A percentile compares a stretch with the other conserved stretches of the same genome.
Evolutionary conservation across 2,113 vertebrate species (phyloP).

Genomic region (Mesembrinibis cayennensis): DNA sequence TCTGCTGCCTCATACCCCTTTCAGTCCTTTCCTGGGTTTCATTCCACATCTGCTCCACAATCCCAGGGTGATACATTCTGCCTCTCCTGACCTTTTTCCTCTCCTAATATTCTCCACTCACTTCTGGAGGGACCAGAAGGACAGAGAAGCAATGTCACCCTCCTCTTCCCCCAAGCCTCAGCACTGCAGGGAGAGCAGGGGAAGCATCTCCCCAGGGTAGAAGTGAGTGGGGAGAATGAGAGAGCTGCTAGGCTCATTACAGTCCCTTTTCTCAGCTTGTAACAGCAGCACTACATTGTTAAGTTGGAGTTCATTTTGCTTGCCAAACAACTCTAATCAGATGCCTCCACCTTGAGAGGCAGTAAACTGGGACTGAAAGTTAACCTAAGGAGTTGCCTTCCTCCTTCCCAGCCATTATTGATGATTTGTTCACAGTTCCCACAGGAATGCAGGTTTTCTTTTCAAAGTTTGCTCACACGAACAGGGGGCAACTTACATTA

Average conservation of each 20-base stretch:
- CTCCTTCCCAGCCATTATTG: background rate
- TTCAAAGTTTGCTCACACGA: background rate
- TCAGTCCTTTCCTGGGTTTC: background rate
- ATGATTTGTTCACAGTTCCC: background rate
- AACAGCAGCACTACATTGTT: background rate
- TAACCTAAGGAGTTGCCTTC: background rate
- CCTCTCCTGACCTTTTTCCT: background rate
- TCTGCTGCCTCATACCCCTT: background rate
- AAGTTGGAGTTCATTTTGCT: background rate
- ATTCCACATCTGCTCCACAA: background rate
- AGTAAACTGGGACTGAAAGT: background rate
- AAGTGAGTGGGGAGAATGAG: background rate
- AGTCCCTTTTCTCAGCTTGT: background rate
- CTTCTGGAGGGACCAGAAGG: background rate
- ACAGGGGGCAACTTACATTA: background rate
- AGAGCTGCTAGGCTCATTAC: background rate
- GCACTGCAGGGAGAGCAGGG: background rate
- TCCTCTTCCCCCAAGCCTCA: background rate
- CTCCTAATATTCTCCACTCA: background rate
- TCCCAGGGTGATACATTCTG: accelerated
- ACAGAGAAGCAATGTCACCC: background rate
- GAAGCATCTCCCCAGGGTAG: background rate
- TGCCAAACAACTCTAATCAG: background rate
- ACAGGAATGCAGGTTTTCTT: background rate
- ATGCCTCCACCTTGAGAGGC: background rate